Percentiles rank a stretch among this genome's conserved stretches.
Conservation (phyloP, 2,888 invertebrate genomes). For the Agrochola circellaris region DNA sequence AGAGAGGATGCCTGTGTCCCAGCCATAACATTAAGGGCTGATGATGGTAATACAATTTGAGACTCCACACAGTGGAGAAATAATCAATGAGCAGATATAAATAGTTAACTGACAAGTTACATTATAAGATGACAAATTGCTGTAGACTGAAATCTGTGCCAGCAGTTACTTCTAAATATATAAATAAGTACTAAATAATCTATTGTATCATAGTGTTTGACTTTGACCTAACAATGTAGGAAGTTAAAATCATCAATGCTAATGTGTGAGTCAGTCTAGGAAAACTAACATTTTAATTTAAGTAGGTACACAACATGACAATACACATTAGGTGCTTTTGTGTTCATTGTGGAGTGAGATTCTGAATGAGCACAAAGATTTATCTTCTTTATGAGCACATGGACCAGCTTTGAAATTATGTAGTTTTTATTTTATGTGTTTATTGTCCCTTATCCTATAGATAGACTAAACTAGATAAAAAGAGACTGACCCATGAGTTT, state of each 20-base stretch:
- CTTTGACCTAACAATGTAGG: slow-evolving; percentile 25
- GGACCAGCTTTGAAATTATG: too few species aligned
- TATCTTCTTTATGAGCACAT: neutral
- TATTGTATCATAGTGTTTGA: slow-evolving; percentile 22
- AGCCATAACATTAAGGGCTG: too few species aligned
- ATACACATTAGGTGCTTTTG: slow-evolving; percentile 14
- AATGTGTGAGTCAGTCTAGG: slow-evolving; percentile 24
- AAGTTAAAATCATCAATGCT: slow-evolving; percentile 38
- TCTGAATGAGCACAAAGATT: neutral
- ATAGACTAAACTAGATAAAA: too few species aligned
- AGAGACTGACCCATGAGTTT: too few species aligned
- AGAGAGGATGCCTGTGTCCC: too few species aligned
- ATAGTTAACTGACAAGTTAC: slow-evolving; percentile 13
- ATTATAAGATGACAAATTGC: slow-evolving; percentile 10
- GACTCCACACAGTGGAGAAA: neutral
- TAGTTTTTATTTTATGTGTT: too few species aligned
- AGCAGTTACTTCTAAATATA: slow-evolving; percentile 34
- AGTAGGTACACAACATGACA: neutral
- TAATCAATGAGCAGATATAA: neutral
- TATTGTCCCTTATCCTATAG: too few species aligned
- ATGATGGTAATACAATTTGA: too few species aligned
- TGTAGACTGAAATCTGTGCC: neutral
- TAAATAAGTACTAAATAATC: slow-evolving; percentile 8
- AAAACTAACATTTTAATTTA: slow-evolving; percentile 5
- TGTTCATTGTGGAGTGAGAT: neutral